Base-by-base conservation (phyloP, 2,888 invertebrate species). In the Mystacides longicornis region DNA sequence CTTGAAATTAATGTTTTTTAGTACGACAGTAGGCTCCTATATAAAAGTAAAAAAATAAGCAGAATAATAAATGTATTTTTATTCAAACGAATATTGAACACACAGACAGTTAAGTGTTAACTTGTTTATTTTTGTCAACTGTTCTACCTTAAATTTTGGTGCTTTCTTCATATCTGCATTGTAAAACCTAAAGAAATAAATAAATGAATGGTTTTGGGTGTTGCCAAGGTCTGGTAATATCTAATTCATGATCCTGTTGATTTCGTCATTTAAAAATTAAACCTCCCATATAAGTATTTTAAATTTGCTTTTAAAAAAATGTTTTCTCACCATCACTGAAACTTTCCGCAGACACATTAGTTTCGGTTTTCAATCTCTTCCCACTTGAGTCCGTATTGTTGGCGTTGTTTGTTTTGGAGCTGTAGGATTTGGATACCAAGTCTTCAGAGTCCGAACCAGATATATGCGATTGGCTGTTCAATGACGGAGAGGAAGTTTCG, bases 311-410 rank as follows among this genome's bases (percentile, higher is more conserved):
- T 31, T 31, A 31, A 21, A 45, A 45, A 7, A 45, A n/a, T 20
- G 20, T 20, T 20, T 11, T 22, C 56, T 52, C 37, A 60, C 60
- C 60, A 47, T 60, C 60, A 43, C 52, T 52, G 22, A 56, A 57
- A 23, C 50, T 56, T 27, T 60, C 60, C 23, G 49, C 50, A 16
- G 56, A 47, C 16, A 54, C 23, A 20, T 51, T 55, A 14, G 57
- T 48, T 23, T 60, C 60, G 22, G 60, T 60, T 43, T 60, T 60
- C 19, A 60, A 46, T 20, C 60, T 51, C 31, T 60, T 60, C 11
- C 60, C 60, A 0, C 52, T 47, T 20, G 37, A 50, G 46, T 46
- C 47, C 2, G 49, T n/a, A 31, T 49, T 54, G 16, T 37, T 55
- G 22, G 18, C 48, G 20, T 54, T 53, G 43, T 43, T 51, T 4